Evolutionary conservation across 1,140 invertebrate genomes (phyloP), one percentile per base, ranked within the genome.

Genomic region (Melitaea cinxia): DNA sequence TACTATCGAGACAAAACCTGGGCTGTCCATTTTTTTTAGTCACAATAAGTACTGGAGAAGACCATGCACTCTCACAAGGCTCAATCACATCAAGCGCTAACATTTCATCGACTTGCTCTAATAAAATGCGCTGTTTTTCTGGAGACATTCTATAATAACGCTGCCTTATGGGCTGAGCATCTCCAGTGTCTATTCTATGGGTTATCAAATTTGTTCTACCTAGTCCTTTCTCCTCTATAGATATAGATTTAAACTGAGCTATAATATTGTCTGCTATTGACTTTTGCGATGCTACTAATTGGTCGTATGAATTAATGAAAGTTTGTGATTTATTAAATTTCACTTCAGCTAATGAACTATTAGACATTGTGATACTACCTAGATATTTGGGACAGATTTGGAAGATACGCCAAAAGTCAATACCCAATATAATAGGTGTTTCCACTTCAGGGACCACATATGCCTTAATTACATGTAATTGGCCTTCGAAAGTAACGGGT

Each of bases 1-100:
- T 50, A 21, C 76, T 77, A 47, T 91, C 85, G 4, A 88, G 66
- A 56, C 80, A 85, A 64, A 87, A 78, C 5, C 81, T 19, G 5
- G 23, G 45, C 37, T 66, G 1, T 6, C 73, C 73, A 23, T 80
- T 55, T 37, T 82, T 78, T 50, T 82, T 80, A 3, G 12, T 61
- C 9, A 67, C 62, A 5, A 81, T 6, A 4, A 81, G 26, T 0
- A 77, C 68, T 7, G 78, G 76, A 7, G 76, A 78, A 12, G 33
- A 68, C 78, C 76, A 80, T 0, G 73, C 39, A 26, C 75, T 77
- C 24, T 70, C 65, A 17, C 60, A 71, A n/a, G 45, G 54, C 33
- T 66, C 71, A 0, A 74, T 30, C 2, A 72, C 58, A 10, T 68
- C 52, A 10, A 55, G 49, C 15, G 61, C 23, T 2, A 73, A 42